phyloP scores from a whole-genome alignment of 2,797 vertebrate species.

The Propithecus perrieri region DNA sequence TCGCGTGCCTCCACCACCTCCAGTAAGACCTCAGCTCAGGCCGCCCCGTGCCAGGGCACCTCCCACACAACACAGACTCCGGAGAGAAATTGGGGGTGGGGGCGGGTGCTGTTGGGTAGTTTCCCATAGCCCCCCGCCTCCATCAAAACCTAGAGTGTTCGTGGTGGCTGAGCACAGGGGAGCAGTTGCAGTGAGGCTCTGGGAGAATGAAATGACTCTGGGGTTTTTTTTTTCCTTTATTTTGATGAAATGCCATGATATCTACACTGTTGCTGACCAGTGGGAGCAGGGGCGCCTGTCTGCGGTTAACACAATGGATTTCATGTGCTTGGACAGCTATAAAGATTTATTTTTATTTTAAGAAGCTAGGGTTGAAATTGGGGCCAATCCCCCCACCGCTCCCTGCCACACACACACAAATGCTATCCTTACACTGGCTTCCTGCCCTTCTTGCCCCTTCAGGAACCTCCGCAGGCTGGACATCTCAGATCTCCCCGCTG shows the following conservation, averaged over 20 bases:
- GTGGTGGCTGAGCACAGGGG: not conserved
- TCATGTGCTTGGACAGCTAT: not conserved
- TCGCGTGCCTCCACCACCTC: slow-evolving; percentile 91
- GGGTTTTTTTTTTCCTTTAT: not conserved
- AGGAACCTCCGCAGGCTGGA: slow-evolving; percentile 89
- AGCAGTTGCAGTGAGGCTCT: not conserved
- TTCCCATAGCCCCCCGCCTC: not conserved
- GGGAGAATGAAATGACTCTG: not conserved
- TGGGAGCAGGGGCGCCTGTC: not conserved
- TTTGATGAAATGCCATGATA: not conserved
- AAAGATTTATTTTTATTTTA: not conserved
- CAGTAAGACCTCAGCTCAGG: slow-evolving; percentile 77
- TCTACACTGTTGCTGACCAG: not conserved
- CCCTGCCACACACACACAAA: fast-evolving
- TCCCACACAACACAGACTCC: not conserved
- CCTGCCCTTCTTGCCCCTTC: not conserved
- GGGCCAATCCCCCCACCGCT: not conserved
- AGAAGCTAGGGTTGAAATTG: not conserved
- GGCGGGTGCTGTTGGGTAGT: not conserved
- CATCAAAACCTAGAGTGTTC: not conserved
- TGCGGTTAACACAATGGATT: not conserved
- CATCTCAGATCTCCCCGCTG: slow-evolving; percentile 86
- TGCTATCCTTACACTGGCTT: fast-evolving
- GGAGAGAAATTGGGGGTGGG: not conserved
- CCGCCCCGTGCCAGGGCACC: not conserved